Percentiles rank a stretch among this genome's conserved stretches.
Conservation (phyloP, 1,140 invertebrate genomes). For the Drosophila saltans region DNA sequence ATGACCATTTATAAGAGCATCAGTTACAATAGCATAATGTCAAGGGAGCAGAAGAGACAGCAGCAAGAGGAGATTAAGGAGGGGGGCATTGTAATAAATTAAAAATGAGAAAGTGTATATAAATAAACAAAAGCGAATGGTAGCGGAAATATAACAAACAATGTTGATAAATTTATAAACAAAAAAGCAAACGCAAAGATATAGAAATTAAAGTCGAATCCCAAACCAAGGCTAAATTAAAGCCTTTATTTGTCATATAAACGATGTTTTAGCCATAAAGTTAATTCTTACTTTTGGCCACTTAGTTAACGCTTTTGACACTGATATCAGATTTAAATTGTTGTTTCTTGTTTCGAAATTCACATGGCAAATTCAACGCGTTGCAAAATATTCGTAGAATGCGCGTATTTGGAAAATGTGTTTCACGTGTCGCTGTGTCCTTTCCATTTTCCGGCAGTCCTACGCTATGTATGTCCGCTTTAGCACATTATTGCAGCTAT, state of each 20-base stretch:
- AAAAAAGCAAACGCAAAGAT: conserved; percentile 24
- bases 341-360: background rate
- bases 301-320: conserved; percentile 24
- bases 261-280: background rate
- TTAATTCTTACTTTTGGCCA: conserved; percentile 17
- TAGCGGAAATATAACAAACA: conserved; percentile 70
- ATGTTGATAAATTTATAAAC: conserved; percentile 69
- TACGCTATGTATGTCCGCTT: conserved; percentile 1
- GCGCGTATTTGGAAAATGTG: conserved; percentile 44
- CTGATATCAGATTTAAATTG: conserved; percentile 29
- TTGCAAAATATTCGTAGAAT: conserved; percentile 45
- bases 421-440: conserved; percentile 42
- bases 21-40: conserved; percentile 76
- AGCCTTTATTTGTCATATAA: conserved; percentile 19
- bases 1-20: conserved; percentile 78
- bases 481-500: conserved; percentile 26
- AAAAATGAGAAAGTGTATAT: conserved; percentile 81
- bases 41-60: background rate
- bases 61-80: background rate
- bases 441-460: background rate
- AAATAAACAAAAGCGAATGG: conserved; percentile 78
- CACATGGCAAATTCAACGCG: conserved; percentile 44
- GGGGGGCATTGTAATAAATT: conserved; percentile 80
- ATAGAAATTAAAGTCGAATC: conserved; percentile 32
- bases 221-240: background rate